Evolutionary conservation across 1,140 invertebrate genomes (phyloP).

Genomic region (Cepaea nemoralis): DNA sequence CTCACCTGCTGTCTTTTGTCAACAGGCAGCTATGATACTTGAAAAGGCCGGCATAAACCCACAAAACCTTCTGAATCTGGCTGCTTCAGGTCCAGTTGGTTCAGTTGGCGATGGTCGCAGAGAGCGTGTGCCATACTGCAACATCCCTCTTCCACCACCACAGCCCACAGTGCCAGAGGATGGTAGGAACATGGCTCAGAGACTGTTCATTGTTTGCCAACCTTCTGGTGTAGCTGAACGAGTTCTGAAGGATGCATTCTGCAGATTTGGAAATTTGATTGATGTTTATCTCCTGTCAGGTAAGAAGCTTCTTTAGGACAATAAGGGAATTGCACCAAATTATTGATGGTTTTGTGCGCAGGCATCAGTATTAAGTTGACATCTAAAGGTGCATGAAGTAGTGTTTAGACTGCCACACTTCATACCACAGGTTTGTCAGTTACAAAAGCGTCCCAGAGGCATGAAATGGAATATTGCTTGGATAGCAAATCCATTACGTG

Average conservation of each 20-base stretch:
- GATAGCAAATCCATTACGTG: too few species aligned
- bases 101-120: constrained; percentile 72
- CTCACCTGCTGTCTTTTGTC: constrained; percentile 11
- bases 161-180: constrained; percentile 83
- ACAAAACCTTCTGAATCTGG: constrained; percentile 46
- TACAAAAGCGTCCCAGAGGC: too few species aligned
- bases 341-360: too few species aligned
- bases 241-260: constrained; percentile 89
- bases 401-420: too few species aligned
- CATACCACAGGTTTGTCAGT: too few species aligned
- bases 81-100: constrained; percentile 48
- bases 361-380: too few species aligned
- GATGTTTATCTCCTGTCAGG: constrained; percentile 90
- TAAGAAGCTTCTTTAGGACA: constrained; percentile 75
- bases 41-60: constrained; percentile 67
- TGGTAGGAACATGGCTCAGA: constrained; percentile 77
- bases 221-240: constrained; percentile 84
- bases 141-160: constrained; percentile 79
- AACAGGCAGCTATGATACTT: constrained; percentile 63
- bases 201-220: constrained; percentile 75
- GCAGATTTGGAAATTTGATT: constrained; percentile 92
- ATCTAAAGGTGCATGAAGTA: too few species aligned
- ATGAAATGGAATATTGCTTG: too few species aligned
- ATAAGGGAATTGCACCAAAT: too few species aligned
- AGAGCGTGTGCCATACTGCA: constrained; percentile 75